These are phyloP conservation scores for Psettodes erumei DNA, from an alignment of 2,113 vertebrate genomes.

Conservation along the genomic window DNA sequence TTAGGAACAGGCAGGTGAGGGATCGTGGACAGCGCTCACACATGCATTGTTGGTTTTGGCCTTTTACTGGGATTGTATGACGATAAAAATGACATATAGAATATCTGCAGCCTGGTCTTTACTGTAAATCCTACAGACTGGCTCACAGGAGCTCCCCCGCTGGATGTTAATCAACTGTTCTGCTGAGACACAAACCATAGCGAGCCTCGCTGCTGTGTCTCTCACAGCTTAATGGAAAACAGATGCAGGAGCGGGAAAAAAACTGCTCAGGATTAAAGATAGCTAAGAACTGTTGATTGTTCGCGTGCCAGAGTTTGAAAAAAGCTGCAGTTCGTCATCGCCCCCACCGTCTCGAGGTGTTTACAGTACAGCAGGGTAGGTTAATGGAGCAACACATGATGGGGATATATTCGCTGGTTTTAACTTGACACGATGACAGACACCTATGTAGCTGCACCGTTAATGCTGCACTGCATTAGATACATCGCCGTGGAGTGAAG, in stretches of 20 bases:
- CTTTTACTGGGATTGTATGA: not conserved
- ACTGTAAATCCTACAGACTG: not conserved
- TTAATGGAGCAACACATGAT: slow-evolving; percentile 29
- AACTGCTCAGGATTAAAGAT: slow-evolving; percentile 46
- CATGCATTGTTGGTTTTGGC: not conserved
- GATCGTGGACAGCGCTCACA: not conserved
- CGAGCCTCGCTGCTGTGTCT: slow-evolving; percentile 14
- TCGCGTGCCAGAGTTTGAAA: slow-evolving; percentile 31
- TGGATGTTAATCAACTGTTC: slow-evolving; percentile 11
- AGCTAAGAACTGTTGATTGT: slow-evolving; percentile 29
- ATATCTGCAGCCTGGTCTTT: not conserved
- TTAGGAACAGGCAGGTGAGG: not conserved
- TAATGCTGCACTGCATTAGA: not conserved
- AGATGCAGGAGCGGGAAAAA: slow-evolving; percentile 46
- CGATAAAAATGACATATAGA: not conserved
- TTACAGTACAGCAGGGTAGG: slow-evolving; percentile 3
- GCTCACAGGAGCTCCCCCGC: slow-evolving; percentile 32
- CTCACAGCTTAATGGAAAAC: slow-evolving; percentile 42
- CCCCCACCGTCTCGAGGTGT: not conserved
- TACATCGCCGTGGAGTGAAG: too few relatives aligned
- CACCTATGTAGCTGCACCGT: not conserved
- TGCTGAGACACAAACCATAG: slow-evolving; percentile 36
- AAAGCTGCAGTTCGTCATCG: slow-evolving; percentile 21
- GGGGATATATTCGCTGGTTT: slow-evolving; percentile 10
- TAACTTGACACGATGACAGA: not conserved